A percentile compares a stretch with the other conserved stretches of the same genome.
phyloP scores from a whole-genome alignment of 2,113 vertebrate species.

The Notothenia rossii region DNA sequence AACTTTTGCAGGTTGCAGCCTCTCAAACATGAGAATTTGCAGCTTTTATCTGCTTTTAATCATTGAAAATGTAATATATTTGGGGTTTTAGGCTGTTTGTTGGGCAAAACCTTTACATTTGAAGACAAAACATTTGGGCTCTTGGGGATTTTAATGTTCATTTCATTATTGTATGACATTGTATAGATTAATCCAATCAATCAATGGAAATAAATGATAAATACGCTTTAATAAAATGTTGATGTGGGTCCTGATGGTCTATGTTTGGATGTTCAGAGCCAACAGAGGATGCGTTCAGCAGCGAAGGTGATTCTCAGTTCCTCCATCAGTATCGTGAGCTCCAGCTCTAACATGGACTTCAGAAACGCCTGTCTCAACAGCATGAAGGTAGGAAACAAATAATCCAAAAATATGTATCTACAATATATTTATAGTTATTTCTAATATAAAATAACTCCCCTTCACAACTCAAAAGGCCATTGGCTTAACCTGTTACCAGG shows the following conservation, averaged over 20 bases:
- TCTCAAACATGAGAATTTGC: no score
- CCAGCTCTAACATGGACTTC: conserved; percentile 81
- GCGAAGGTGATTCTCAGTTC: conserved; percentile 77
- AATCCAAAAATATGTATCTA: not conserved
- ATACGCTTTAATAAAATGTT: not conserved
- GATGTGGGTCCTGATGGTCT: not conserved
- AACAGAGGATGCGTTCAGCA: conserved; percentile 71
- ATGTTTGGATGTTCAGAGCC: conserved; percentile 64
- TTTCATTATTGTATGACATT: not conserved
- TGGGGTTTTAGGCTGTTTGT: not conserved
- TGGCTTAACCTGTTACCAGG: not conserved
- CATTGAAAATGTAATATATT: not conserved
- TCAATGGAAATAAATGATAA: not conserved
- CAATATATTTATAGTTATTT: not conserved
- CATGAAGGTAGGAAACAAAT: conserved; percentile 76
- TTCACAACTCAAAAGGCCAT: not conserved
- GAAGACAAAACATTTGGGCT: not conserved
- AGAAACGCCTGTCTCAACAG: conserved; percentile 76
- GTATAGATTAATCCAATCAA: not conserved
- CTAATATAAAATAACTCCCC: not conserved
- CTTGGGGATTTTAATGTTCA: not conserved
- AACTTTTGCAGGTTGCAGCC: no score
- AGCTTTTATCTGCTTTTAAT: no score
- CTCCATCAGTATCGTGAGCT: conserved; percentile 75
- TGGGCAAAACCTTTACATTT: no score